Conservation (phyloP, 2,797 vertebrate genomes). For the Dipus sagitta region DNA sequence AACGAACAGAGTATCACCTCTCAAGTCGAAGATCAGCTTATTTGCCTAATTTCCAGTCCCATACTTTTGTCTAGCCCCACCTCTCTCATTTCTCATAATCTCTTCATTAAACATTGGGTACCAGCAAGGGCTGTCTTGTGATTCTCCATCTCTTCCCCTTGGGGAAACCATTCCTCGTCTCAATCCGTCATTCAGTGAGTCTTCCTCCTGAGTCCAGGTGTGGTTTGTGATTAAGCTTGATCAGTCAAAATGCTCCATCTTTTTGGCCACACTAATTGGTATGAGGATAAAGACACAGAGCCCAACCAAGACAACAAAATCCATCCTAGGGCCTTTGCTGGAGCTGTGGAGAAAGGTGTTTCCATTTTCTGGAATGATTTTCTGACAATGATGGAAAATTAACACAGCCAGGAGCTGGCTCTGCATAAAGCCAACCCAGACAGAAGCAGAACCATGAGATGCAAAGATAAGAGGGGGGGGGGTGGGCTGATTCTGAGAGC, state of each 20-base stretch:
- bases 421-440: neutral
- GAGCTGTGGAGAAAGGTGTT: slow-evolving; percentile 31
- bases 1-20: neutral
- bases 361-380: slow-evolving; percentile 45
- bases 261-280: slow-evolving; percentile 5
- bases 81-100: neutral
- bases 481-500: neutral
- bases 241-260: neutral
- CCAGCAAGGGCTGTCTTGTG: neutral
- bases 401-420: slow-evolving; percentile 27
- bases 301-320: slow-evolving; percentile 27
- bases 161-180: neutral
- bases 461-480: neutral
- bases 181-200: neutral
- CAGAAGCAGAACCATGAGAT: slow-evolving; percentile 3
- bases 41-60: neutral
- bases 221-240: slow-evolving; percentile 5
- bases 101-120: neutral
- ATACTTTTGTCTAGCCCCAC: neutral
- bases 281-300: neutral
- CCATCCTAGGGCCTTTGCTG: neutral
- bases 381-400: slow-evolving; percentile 42
- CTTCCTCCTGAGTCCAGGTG: neutral
- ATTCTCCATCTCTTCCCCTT: neutral
- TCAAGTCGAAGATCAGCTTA: neutral